Evolutionary conservation across 2,888 invertebrate species (phyloP).

Genomic region (Abrostola tripartita): DNA sequence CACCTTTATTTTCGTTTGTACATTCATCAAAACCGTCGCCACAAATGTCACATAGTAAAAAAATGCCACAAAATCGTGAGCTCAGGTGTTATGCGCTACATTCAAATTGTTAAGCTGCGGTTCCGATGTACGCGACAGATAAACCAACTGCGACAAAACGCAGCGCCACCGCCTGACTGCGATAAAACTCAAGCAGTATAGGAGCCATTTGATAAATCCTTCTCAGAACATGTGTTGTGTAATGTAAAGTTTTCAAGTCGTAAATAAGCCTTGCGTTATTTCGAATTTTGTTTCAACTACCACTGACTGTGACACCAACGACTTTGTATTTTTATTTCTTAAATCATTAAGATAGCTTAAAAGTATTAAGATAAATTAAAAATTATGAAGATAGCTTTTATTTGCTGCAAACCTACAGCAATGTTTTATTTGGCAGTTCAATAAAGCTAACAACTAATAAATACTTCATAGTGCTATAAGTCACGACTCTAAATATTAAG

Average conservation of each 20-base stretch:
- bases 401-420: no score
- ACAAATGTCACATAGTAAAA: conserved; percentile 31
- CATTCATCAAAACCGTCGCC: conserved; percentile 36
- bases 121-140: conserved; percentile 12
- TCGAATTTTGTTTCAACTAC: background rate
- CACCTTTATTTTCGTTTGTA: conserved; percentile 25
- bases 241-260: conserved; percentile 2
- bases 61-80: conserved; percentile 34
- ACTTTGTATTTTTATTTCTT: background rate
- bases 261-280: background rate
- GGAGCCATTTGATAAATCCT: conserved; percentile 3
- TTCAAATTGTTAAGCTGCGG: conserved; percentile 26
- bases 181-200: conserved; percentile 5
- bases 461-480: background rate
- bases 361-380: no score
- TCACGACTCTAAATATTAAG: background rate
- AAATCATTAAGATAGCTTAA: background rate
- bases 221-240: conserved; percentile 1
- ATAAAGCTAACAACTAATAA: background rate
- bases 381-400: no score
- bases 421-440: background rate
- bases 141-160: conserved; percentile 3
- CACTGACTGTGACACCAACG: background rate
- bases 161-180: background rate
- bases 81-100: conserved; percentile 32